Conservation (phyloP, 2,113 vertebrate species). For the Barnardius zonarius region DNA sequence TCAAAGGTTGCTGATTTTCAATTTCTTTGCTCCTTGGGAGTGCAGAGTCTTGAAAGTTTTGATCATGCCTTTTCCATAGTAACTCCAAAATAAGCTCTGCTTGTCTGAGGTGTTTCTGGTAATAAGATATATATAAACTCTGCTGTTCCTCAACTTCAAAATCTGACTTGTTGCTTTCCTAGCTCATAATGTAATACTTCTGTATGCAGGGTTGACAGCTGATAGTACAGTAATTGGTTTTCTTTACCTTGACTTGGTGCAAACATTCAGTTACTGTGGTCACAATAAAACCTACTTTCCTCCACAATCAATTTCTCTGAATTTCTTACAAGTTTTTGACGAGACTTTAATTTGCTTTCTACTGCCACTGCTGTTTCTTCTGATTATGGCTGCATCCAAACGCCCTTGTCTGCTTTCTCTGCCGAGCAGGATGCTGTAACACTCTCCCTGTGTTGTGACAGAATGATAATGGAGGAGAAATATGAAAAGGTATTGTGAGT, state of each 20-base stretch:
- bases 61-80: background rate
- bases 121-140: background rate
- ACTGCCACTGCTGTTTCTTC: background rate
- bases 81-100: background rate
- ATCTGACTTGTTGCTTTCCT: background rate
- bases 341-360: background rate
- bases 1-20: background rate
- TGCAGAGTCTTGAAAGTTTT: background rate
- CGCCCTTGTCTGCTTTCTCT: background rate
- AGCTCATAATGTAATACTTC: background rate
- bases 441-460: rapidly evolving
- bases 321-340: background rate
- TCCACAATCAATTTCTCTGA: background rate
- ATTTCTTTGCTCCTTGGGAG: background rate
- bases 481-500: background rate
- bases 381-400: background rate
- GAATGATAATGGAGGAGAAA: background rate
- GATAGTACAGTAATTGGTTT: background rate
- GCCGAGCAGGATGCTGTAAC: background rate
- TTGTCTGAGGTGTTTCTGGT: background rate
- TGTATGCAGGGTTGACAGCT: background rate
- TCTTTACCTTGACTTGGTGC: background rate
- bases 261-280: background rate
- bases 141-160: background rate
- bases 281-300: background rate